Evolutionary conservation across 2,113 vertebrate species (phyloP).

Genomic region (Monopterus albus): DNA sequence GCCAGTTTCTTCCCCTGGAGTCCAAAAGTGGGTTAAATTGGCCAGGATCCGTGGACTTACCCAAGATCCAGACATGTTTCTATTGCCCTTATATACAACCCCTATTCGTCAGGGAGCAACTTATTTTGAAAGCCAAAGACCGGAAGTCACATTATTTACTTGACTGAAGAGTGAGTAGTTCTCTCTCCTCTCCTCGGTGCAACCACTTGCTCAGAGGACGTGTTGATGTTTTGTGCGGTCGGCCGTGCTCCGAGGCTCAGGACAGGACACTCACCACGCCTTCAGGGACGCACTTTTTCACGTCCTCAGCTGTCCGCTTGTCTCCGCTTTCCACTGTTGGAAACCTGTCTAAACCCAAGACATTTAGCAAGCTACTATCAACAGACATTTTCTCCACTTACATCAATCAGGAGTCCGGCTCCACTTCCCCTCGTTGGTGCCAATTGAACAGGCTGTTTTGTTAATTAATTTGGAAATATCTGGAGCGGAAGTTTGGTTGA

Average conservation of each 20-base stretch:
- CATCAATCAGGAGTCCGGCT: constrained; percentile 33
- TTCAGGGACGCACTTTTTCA: constrained; percentile 49
- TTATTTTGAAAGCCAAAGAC: constrained; percentile 44
- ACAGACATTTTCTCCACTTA: constrained; percentile 3
- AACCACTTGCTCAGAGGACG: constrained; percentile 48
- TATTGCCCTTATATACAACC: too few species aligned
- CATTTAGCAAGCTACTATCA: background rate
- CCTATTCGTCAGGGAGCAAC: background rate
- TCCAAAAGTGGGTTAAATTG: too few species aligned
- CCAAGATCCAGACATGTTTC: too few species aligned
- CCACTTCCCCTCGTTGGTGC: constrained; percentile 41
- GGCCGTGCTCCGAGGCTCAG: constrained; percentile 57
- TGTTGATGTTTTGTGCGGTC: constrained; percentile 43
- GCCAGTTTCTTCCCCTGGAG: too few species aligned
- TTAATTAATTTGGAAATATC: constrained; percentile 40
- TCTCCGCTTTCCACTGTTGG: constrained; percentile 1
- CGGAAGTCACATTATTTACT: constrained; percentile 22
- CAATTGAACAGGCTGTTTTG: constrained; percentile 16
- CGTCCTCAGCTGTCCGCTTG: constrained; percentile 7
- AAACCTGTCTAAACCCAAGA: constrained; percentile 21
- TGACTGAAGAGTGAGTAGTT: constrained; percentile 47
- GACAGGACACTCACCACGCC: constrained; percentile 55
- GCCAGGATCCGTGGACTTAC: too few species aligned
- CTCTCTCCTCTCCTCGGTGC: constrained; percentile 23
- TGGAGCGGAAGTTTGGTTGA: constrained; percentile 28